Evolutionary conservation across 2,797 vertebrate species (phyloP).

Genomic region (Hirundo rustica): DNA sequence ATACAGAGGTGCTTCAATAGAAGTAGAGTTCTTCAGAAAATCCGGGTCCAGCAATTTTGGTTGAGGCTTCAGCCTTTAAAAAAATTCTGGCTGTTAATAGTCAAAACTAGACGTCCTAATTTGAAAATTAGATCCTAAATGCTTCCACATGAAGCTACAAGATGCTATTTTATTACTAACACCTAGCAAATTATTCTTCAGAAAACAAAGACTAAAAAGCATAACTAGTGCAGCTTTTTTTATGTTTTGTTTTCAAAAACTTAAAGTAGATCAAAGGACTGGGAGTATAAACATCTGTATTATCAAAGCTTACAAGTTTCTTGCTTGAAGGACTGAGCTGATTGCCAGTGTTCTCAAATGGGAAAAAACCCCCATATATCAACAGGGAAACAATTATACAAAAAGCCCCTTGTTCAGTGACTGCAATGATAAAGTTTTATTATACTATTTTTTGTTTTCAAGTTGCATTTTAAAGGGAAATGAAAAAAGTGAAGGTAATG

Average conservation of each 20-base stretch:
- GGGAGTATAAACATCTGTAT: neutral
- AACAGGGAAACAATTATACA: neutral
- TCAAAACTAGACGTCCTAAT: constrained; percentile 3
- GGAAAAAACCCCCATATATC: neutral
- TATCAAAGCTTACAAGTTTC: neutral
- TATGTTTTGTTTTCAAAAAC: neutral
- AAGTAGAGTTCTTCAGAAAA: neutral
- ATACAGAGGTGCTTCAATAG: neutral
- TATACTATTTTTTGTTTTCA: neutral
- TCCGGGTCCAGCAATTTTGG: neutral
- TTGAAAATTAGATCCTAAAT: constrained; percentile 35
- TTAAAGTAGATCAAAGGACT: neutral
- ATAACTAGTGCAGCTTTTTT: neutral
- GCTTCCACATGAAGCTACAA: neutral
- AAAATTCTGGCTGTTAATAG: neutral
- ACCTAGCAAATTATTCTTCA: neutral
- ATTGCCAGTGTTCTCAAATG: neutral
- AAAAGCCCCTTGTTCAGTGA: neutral
- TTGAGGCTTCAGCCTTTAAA: neutral
- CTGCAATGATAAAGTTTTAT: neutral
- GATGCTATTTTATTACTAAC: neutral
- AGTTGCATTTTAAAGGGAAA: neutral
- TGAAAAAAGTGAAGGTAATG: neutral
- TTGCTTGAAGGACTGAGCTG: neutral
- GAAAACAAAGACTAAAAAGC: neutral